These are phyloP conservation scores for Cyanoramphus novaezelandiae DNA, from an alignment of 2,113 vertebrate genomes.

Conservation along the genomic window DNA sequence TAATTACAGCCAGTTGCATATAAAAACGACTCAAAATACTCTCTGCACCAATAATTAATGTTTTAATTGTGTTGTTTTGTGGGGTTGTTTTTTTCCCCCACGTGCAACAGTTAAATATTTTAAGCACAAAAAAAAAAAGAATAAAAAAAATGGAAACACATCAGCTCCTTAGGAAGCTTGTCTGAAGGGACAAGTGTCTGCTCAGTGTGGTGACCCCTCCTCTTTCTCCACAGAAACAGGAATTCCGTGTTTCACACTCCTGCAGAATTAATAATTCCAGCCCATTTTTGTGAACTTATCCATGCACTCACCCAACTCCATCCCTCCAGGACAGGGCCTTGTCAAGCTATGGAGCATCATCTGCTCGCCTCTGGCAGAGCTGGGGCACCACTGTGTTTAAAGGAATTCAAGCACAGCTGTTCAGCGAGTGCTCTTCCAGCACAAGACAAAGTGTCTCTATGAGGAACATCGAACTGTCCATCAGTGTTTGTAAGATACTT, in stretches of 20 bases:
- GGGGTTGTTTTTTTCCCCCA: background rate
- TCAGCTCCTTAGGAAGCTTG: background rate
- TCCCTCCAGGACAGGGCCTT: background rate
- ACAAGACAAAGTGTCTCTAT: background rate
- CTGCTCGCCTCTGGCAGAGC: background rate
- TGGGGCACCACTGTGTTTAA: background rate
- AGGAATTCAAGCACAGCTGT: background rate
- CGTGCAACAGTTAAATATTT: background rate
- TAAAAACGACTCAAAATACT: constrained; percentile 65
- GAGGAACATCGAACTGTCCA: background rate
- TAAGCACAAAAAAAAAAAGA: background rate
- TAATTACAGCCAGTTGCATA: constrained; percentile 64
- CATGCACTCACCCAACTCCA: background rate
- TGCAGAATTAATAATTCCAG: background rate
- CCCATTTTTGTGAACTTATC: constrained; percentile 10
- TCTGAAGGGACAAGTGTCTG: background rate
- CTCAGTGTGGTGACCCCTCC: background rate
- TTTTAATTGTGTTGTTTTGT: constrained; percentile 3
- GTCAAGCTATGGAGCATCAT: constrained; percentile 7
- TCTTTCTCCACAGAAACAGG: background rate
- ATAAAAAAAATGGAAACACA: background rate
- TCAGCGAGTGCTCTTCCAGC: background rate
- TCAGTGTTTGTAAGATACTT: background rate
- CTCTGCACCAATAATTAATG: constrained; percentile 62
- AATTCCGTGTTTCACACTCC: background rate